These are phyloP conservation scores for Ormia ochracea DNA, from an alignment of 2,888 invertebrate species.

Conservation along the genomic window DNA sequence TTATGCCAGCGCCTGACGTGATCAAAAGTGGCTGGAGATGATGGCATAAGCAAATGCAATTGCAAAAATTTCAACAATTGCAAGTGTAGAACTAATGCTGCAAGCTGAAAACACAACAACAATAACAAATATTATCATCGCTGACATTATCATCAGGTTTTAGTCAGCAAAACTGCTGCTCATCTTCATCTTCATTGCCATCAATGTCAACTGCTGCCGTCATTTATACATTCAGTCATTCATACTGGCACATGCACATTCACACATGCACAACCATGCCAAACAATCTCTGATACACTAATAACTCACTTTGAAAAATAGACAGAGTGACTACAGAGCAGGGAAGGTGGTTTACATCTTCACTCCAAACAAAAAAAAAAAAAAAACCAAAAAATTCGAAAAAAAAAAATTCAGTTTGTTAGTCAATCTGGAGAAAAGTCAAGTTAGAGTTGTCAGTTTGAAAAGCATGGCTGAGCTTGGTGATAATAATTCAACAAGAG, in stretches of 20 bases:
- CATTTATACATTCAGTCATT: constrained; percentile 44
- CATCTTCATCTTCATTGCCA: constrained; percentile 61
- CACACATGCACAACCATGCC: background rate
- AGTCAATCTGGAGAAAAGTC: constrained; percentile 18
- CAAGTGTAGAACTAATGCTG: background rate
- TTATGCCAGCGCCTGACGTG: constrained; percentile 32
- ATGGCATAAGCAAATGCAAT: background rate
- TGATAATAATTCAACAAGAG: constrained; percentile 48
- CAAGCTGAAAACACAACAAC: background rate
- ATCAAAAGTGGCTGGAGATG: constrained; percentile 35
- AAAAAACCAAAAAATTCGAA: background rate
- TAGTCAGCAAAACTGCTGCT: constrained; percentile 40
- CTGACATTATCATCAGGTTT: constrained; percentile 55
- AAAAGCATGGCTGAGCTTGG: constrained; percentile 32
- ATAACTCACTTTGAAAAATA: background rate
- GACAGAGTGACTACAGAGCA: background rate
- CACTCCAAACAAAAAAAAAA: constrained; percentile 21
- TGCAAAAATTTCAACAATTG: constrained; percentile 7
- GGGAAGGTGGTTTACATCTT: background rate
- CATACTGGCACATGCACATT: background rate
- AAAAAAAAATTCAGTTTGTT: background rate
- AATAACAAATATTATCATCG: constrained; percentile 32
- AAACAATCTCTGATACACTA: background rate
- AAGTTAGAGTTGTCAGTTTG: constrained; percentile 19
- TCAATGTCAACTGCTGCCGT: constrained; percentile 57